Conservation (phyloP, 2,888 invertebrate genomes). For the Syritta pipiens region DNA sequence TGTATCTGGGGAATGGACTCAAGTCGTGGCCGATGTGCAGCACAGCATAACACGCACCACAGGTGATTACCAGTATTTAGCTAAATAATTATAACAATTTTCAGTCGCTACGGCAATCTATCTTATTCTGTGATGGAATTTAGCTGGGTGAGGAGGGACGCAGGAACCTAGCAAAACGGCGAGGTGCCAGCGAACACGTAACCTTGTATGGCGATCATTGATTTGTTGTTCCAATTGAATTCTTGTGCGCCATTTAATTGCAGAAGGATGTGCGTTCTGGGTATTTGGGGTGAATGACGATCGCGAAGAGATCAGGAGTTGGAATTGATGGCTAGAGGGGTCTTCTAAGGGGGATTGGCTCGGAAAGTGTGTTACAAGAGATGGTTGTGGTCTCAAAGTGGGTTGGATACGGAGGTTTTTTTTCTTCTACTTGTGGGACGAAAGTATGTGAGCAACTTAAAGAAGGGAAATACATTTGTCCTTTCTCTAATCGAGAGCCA, state of each 20-base stretch:
- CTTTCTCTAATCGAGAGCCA: too few relatives aligned
- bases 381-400: background rate
- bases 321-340: background rate
- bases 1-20: slow-evolving; percentile 56
- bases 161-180: background rate
- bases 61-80: slow-evolving; percentile 67
- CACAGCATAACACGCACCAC: slow-evolving; percentile 60
- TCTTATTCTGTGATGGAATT: slow-evolving; percentile 43
- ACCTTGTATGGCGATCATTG: slow-evolving; percentile 66
- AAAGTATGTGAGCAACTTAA: too few relatives aligned
- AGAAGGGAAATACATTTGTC: too few relatives aligned
- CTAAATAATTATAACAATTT: slow-evolving; percentile 69
- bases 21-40: slow-evolving; percentile 33
- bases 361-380: slow-evolving; percentile 37
- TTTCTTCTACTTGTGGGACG: too few relatives aligned
- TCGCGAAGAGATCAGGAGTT: slow-evolving; percentile 17
- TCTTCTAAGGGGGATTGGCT: slow-evolving; percentile 38
- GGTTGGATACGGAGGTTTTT: background rate
- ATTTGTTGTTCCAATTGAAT: slow-evolving; percentile 63
- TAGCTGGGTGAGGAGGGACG: slow-evolving; percentile 5
- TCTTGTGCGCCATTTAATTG: slow-evolving; percentile 69
- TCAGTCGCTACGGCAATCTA: slow-evolving; percentile 67
- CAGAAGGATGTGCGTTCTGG: slow-evolving; percentile 65
- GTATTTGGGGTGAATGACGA: slow-evolving; percentile 32
- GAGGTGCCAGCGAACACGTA: slow-evolving; percentile 44